Percentiles rank a stretch among this genome's conserved stretches.
phyloP scores from a whole-genome alignment of 2,797 vertebrate species.

The Alfaro cultratus region DNA sequence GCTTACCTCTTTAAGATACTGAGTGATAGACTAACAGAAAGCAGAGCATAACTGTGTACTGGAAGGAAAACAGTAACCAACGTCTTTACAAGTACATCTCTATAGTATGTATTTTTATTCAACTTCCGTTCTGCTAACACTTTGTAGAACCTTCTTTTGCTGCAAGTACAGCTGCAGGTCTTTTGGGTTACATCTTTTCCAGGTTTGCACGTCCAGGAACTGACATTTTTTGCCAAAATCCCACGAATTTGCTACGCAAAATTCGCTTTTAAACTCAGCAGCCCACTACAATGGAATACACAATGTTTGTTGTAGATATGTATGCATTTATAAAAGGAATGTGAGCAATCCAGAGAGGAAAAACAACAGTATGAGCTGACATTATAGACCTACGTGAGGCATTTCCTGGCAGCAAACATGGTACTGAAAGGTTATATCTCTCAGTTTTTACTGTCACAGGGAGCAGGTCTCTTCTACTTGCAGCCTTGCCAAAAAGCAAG shows the following conservation, averaged over 20 bases:
- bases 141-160: neutral
- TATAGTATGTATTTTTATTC: neutral
- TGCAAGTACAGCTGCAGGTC: neutral
- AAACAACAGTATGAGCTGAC: neutral
- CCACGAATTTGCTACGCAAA: neutral
- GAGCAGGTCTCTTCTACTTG: constrained; percentile 56
- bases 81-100: neutral
- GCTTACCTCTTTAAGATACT: neutral
- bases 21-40: neutral
- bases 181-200: neutral
- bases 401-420: constrained; percentile 26
- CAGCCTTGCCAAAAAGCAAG: constrained; percentile 60
- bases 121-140: neutral
- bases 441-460: constrained; percentile 18
- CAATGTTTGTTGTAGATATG: neutral
- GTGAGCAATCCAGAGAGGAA: neutral
- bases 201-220: neutral
- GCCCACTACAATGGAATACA: neutral
- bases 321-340: neutral
- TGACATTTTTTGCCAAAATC: neutral
- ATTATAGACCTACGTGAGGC: neutral
- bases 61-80: neutral
- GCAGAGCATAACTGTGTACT: neutral
- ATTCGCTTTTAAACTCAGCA: neutral
- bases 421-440: constrained; percentile 36